phyloP scores from a whole-genome alignment of 2,797 vertebrate genomes.

The Botia almorhae region DNA sequence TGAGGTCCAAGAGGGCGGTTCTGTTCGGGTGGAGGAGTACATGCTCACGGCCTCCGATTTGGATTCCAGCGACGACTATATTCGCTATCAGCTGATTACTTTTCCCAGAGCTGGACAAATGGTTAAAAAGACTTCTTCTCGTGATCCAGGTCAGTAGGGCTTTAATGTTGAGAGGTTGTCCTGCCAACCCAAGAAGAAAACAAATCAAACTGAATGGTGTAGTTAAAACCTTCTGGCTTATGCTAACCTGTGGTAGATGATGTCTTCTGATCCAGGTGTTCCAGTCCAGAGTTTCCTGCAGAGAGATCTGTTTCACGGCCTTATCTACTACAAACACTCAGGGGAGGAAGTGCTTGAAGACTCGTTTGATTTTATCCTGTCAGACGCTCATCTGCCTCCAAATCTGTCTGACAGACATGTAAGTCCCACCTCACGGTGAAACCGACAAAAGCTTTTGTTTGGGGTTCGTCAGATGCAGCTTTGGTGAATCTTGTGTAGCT shows the following conservation, averaged over 20 bases:
- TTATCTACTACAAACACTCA: slow-evolving; percentile 78
- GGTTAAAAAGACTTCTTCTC: slow-evolving; percentile 66
- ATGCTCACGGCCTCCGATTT: slow-evolving; percentile 73
- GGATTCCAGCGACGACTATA: slow-evolving; percentile 75
- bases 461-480: neutral
- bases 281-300: slow-evolving; percentile 75
- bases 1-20: slow-evolving; percentile 65
- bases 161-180: neutral
- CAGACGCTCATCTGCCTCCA: slow-evolving; percentile 75
- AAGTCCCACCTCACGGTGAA: slow-evolving; percentile 42
- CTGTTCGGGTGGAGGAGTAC: slow-evolving; percentile 64
- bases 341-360: slow-evolving; percentile 80
- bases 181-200: neutral
- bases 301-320: slow-evolving; percentile 75
- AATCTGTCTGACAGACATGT: slow-evolving; percentile 77
- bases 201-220: neutral
- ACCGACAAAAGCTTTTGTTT: neutral
- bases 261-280: slow-evolving; percentile 62
- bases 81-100: slow-evolving; percentile 64
- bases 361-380: slow-evolving; percentile 74
- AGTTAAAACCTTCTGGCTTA: neutral
- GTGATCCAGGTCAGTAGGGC: slow-evolving; percentile 64
- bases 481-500: neutral
- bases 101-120: slow-evolving; percentile 63
- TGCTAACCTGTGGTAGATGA: neutral